Conservation (phyloP, 2,888 invertebrate genomes). For the Netelia virgata region DNA sequence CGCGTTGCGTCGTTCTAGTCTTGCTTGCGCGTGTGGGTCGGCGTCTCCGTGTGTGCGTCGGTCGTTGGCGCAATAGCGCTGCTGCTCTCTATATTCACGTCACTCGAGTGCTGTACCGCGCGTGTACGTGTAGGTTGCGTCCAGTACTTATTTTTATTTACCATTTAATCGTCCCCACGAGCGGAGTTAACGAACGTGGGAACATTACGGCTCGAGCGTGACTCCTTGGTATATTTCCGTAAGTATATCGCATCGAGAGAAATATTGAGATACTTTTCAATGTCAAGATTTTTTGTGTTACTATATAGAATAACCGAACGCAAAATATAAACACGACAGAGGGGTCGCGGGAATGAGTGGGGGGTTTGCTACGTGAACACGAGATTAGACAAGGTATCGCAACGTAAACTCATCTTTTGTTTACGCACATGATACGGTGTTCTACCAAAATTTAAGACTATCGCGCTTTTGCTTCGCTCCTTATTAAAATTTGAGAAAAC, state of each 20-base stretch:
- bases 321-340: neutral
- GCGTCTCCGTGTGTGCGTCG: neutral
- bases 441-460: neutral
- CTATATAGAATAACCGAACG: neutral
- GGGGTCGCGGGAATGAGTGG: neutral
- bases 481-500: too few relatives aligned
- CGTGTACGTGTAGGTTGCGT: too few relatives aligned
- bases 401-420: neutral
- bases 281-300: neutral
- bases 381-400: neutral
- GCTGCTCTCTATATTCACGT: too few relatives aligned
- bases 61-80: neutral
- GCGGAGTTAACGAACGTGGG: constrained; percentile 44
- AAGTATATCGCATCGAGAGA: neutral
- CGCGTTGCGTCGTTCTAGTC: constrained; percentile 20
- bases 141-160: too few relatives aligned
- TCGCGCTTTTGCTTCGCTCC: neutral
- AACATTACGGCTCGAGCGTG: neutral
- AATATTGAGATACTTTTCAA: neutral
- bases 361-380: neutral
- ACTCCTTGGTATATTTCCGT: neutral
- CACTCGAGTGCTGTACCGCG: too few relatives aligned
- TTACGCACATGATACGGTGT: constrained; percentile 39
- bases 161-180: neutral
- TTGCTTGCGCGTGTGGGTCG: neutral